Evolutionary conservation across 1,140 invertebrate species (phyloP), one percentile per base, ranked within the genome.

Genomic region (Polypedilum vanderplanki): DNA sequence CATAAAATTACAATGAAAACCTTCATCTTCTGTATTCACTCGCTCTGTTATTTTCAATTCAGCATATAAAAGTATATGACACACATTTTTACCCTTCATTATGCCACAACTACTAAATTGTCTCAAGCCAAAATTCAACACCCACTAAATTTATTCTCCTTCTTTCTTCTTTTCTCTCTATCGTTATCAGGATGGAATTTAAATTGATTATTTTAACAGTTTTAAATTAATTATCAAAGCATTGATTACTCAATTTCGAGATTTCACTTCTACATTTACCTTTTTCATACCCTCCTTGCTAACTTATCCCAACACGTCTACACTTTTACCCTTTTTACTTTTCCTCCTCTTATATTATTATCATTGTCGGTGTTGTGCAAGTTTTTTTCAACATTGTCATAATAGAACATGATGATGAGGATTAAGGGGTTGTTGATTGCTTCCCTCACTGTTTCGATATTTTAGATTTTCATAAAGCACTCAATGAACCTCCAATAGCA

Each of bases 121-220:
- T 8, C 1, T 9, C 8, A 46, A 46, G 41, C 41, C 15, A 46
- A 12, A 57, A 12, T 57, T 15, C 3, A 12, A 12, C 46, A n/a
- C 46, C 8, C 46, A 57, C 46, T 57, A 4, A 12, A 9, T n/a
- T 57, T 57, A 57, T n/a, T 57, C n/a, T 57, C 46, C 46, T 15
- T 46, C 41, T 10, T 46, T 15, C 46, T 15, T 12, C 46, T 1
- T 4, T n/a, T 3, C 46, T 15, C 15, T 1, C n/a, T 57, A 15
- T 57, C n/a, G 46, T 12, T n/a, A n/a, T 57, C 41, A 4, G 15
- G 41, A 46, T 46, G 15, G 41, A 46, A 46, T 67, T 70, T 2
- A 18, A 70, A 70, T 70, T 70, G 20, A 70, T 70, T 70, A 22
- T 70, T 70, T 70, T 70, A 70, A 70, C 65, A 70, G 65, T 70